Base-by-base conservation (phyloP, 2,888 invertebrate species). In the Phragmatobia fuliginosa region DNA sequence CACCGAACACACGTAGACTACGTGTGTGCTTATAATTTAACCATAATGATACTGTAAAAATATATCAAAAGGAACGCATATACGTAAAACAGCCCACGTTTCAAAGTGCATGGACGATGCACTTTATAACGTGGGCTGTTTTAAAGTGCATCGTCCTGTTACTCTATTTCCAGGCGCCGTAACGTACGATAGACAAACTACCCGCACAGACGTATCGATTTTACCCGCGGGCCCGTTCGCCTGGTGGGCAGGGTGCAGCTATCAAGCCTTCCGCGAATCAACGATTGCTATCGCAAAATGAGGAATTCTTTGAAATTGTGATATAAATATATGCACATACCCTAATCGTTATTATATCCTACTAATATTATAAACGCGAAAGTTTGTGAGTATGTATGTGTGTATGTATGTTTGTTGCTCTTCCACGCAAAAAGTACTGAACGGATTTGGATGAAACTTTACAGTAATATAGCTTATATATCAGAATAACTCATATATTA, bases 141-240 rank as follows among this genome's bases (percentile, higher is more conserved):
- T 62, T 70, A 62, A 74, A 81, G 72, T 81, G 76, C 80, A 81
- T 61, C 71, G 78, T 67, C 72, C 80, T 52, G 74, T 73, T 75
- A 72, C 71, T 70, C 56, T 71, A 70, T 73, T 72, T 74, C 70
- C 74, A 70, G 77, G 77, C 81, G 81, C 81, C 81, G 64, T 71
- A 66, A 65, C 73, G 82, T 78, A 68, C 68, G 61, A 56, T 82
- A 74, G 77, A 77, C 77, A 81, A 80, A 82, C 82, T 78, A 66
- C 32, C 62, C 68, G 65, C 66, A 66, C 66, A 68, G 64, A 70
- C 66, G 62, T 80, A 81, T 81, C 72, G 81, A 81, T 81, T 82
- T 81, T 80, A 75, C 71, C 33, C 36, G 45, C 56, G 61, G 33
- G 25, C 36, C 64, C 52, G 36, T 58, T 45, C 56, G 68, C 25